Base-by-base conservation (phyloP, 2,113 vertebrate genomes). In the Pluvianellus socialis region DNA sequence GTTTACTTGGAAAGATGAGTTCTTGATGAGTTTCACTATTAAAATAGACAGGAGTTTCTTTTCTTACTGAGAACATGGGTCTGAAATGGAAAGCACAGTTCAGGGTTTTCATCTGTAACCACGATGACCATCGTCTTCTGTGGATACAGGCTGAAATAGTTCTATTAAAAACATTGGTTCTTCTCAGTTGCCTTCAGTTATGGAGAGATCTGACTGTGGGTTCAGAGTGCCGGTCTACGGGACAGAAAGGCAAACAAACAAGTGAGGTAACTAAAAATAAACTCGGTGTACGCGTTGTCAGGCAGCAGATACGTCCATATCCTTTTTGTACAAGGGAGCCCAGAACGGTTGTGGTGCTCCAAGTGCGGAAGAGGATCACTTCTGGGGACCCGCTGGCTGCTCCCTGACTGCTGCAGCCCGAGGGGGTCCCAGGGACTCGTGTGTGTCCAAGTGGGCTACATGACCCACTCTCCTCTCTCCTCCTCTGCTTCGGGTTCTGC, bases 1-100 rank as follows among this genome's bases (percentile, higher is more conserved):
- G 85, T 96, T 92, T 84, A 44, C 91, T 77, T 55, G 75, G 17
- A 53, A 90, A 74, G 55, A 38, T 24, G 45, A 62, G 88, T 21
- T 90, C 75, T 24, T 9, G 40, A 53, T 44, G 79, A 88, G 83
- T 74, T 92, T 20, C 42, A 4, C 27, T 84, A 21, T 76, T 45
- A 53, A 86, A 79, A 76, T 67, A 47, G 16, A 66, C 38, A 26
- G 55, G 82, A 80, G 33, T 32, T 76, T 49, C 53, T 95, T 86
- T 82, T 35, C 40, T 50, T 44, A 20, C 82, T 33, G 33, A 20
- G 49, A 72, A 66, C 26, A 14, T 56, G 74, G 33, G 47, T 71
- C 38, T 67, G 63, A 83, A 94, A 76, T 62, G 82, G 91, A 38
- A 62, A 76, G 10, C 24, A 30, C 32, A 9, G n/a, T 1, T 18